Evolutionary conservation across 1,140 invertebrate species (phyloP), one percentile per base, ranked within the genome.

Genomic region (Helicoverpa zea): DNA sequence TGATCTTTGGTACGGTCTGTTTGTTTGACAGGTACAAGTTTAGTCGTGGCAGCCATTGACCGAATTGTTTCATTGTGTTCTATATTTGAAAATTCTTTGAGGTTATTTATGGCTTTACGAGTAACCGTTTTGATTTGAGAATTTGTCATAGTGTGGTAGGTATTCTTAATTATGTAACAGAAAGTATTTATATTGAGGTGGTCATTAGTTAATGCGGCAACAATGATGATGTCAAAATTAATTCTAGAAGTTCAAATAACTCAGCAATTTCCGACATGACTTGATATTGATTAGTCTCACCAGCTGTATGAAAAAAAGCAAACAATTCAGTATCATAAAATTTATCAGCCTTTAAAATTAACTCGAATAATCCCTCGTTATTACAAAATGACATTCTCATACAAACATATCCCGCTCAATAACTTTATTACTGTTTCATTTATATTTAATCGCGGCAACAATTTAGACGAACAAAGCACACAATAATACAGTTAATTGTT

Each of bases 21-120:
- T 74, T 74, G 35, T 43, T 58, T 74, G 72, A 74, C 43, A 14
- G n/a, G 47, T 47, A 16, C 47, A 68, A 58, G 52, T 59, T 47
- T 35, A 58, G n/a, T 49, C 59, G 1, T 66, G 10, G 4, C n/a
- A 43, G 54, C 13, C n/a, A 59, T 58, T 74, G 54, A 16, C 63
- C 63, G 63, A 47, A 16, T 66, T 66, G 47, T 59, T 18, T 10
- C 58, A 59, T 70, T 70, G 47, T 43, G 5, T 29, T 70, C 66
- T 70, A 70, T 70, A 52, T 70, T 54, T 29, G 51, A 12, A 47
- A 66, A 47, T n/a, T 35, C 12, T 66, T 66, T 13, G 16, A 14
- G 30, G 14, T 29, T 63, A 63, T 35, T 63, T 54, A n/a, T 54
- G 14, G n/a, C 52, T 29, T 63, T 35, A 58, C 11, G 56, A 58